These are phyloP conservation scores for Drosophila saltans DNA, from an alignment of 1,140 invertebrate species.

Conservation along the genomic window DNA sequence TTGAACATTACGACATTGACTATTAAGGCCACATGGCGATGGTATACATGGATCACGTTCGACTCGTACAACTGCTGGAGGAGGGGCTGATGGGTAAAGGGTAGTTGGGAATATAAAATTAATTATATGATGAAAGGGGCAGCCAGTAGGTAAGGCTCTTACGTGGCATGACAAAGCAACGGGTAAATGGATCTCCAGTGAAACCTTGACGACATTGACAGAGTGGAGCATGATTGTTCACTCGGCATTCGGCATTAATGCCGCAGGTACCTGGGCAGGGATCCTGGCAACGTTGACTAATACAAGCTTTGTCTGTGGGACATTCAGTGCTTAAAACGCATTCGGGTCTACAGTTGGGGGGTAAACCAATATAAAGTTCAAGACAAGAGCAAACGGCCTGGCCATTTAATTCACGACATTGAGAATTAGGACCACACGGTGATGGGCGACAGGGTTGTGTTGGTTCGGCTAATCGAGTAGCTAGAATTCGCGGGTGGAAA, in stretches of 20 bases:
- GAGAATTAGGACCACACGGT: slow-evolving; percentile 87
- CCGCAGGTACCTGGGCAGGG: slow-evolving; percentile 89
- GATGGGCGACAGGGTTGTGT: slow-evolving; percentile 87
- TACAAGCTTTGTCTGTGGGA: slow-evolving; percentile 86
- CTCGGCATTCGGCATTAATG: slow-evolving; percentile 87
- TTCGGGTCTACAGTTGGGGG: slow-evolving; percentile 88
- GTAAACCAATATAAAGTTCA: slow-evolving; percentile 85
- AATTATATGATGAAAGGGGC: not conserved
- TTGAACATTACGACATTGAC: slow-evolving; percentile 88
- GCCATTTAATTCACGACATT: slow-evolving; percentile 86
- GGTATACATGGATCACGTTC: slow-evolving; percentile 89
- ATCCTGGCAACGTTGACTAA: slow-evolving; percentile 88
- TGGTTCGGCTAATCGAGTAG: slow-evolving; percentile 71
- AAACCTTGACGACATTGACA: slow-evolving; percentile 87
- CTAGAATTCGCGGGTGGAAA: slow-evolving; percentile 44
- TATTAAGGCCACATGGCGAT: slow-evolving; percentile 88
- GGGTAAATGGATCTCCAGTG: slow-evolving; percentile 87
- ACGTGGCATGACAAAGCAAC: slow-evolving; percentile 86
- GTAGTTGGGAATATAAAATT: not conserved
- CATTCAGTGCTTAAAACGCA: slow-evolving; percentile 88
- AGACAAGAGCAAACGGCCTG: slow-evolving; percentile 88
- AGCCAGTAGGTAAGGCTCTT: slow-evolving; percentile 70
- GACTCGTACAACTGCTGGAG: slow-evolving; percentile 82
- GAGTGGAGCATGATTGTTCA: slow-evolving; percentile 88
- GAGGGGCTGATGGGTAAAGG: slow-evolving; percentile 48